Evolutionary conservation across 2,888 invertebrate species (phyloP), one percentile per base, ranked within the genome.

Genomic region (Troglohyphantes excavatus): DNA sequence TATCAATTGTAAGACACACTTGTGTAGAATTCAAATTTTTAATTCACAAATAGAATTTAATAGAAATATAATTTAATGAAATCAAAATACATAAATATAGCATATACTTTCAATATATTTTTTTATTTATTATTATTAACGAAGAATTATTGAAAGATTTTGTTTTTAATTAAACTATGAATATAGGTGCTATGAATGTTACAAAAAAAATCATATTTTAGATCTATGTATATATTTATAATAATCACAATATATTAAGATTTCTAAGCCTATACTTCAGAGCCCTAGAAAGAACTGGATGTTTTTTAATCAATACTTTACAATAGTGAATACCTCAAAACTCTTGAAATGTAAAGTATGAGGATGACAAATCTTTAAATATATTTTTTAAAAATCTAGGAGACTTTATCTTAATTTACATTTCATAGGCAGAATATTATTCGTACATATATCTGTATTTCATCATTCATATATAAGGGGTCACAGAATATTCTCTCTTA

Each of bases 401-500:
- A 73, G 13, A 23, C 43, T 39, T 53, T 53, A 53, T 53, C n/a
- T 17, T n/a, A 53, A 53, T 53, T 53, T 53, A 53, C n/a, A 53
- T 53, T 53, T 53, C 17, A 53, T 53, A 53, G n/a, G 53, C 53
- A 53, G 33, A 33, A 70, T 39, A 13, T 33, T 68, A n/a, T 27
- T 27, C 46, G 46, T 72, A 61, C 76, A 73, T 76, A 27, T n/a
- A 26, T 73, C 46, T 26, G 27, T 53, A 73, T 61, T 39, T 23
- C 29, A 53, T 81, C 11, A 43, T 68, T 27, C 13, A 61, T 70
- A 70, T 70, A 82, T 61, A 70, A 59, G 53, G 53, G 53, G 59
- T 82, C 61, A 82, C 59, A 59, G 59, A 33, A 72, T 72, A 53
- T 61, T 70, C 68, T 72, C 59, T 63, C 61, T 70, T 39, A 19